These are phyloP conservation scores for Nycteola revayana DNA, from an alignment of 2,888 invertebrate genomes.

Conservation along the genomic window DNA sequence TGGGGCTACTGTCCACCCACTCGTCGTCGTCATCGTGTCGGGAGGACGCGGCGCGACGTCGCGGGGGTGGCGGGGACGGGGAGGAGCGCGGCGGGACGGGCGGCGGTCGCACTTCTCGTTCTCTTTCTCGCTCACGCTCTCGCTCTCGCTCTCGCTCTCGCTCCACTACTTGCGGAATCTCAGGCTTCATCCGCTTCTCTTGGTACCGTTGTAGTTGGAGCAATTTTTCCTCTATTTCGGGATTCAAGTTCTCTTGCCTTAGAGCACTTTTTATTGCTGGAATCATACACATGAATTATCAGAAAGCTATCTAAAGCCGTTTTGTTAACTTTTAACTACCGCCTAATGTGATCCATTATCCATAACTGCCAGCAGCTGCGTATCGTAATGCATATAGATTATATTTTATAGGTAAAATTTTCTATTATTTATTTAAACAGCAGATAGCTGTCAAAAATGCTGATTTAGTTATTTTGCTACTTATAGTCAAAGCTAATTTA, in stretches of 20 bases:
- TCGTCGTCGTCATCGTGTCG: constrained; percentile 69
- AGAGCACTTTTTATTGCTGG: constrained; percentile 95
- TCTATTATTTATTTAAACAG: too few relatives aligned
- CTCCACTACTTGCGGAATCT: constrained; percentile 50
- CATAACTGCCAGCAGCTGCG: too few relatives aligned
- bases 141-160: constrained; percentile 50
- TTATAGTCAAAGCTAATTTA: too few relatives aligned
- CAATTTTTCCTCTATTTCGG: constrained; percentile 95
- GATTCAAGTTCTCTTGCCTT: constrained; percentile 94
- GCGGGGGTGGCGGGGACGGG: constrained; percentile 50
- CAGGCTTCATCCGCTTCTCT: constrained; percentile 88
- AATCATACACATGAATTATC: constrained; percentile 3
- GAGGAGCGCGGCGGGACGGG: constrained; percentile 41
- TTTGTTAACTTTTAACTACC: too few relatives aligned
- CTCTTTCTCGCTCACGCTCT: too few relatives aligned
- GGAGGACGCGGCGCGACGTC: constrained; percentile 51
- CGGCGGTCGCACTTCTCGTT: constrained; percentile 57
- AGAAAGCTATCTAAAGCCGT: background rate
- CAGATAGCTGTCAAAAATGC: too few relatives aligned
- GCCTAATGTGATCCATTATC: too few relatives aligned
- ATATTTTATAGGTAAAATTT: too few relatives aligned
- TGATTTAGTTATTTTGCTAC: too few relatives aligned
- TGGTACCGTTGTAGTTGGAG: constrained; percentile 93
- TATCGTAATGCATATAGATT: too few relatives aligned
- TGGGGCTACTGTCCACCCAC: constrained; percentile 66